Evolutionary conservation across 2,797 vertebrate genomes (phyloP).

Genomic region (Etheostoma nigrum): DNA sequence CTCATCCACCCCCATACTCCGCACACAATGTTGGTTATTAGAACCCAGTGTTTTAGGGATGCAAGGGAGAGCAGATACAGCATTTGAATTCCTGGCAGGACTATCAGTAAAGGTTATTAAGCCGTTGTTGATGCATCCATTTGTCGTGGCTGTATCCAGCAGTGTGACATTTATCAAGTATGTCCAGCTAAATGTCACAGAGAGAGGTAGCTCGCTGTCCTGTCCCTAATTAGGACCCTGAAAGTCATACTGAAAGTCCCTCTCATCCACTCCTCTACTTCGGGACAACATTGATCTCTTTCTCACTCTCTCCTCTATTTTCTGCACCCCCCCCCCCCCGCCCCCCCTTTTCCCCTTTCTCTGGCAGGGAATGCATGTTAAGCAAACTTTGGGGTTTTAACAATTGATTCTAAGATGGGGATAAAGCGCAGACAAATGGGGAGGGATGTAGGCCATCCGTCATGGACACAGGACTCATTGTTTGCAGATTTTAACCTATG

Average conservation of each 20-base stretch:
- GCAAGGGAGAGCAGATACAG: slow-evolving; percentile 70
- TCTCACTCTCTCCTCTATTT: slow-evolving; percentile 51
- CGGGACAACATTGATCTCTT: slow-evolving; percentile 82
- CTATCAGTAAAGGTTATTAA: slow-evolving; percentile 90
- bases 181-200: slow-evolving; percentile 88
- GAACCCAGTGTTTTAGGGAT: slow-evolving; percentile 75
- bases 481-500: slow-evolving; percentile 89
- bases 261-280: slow-evolving; percentile 79
- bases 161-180: slow-evolving; percentile 90
- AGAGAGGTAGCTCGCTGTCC: slow-evolving; percentile 82
- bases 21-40: slow-evolving; percentile 73
- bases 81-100: slow-evolving; percentile 86
- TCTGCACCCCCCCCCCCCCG: slow-evolving; percentile 9
- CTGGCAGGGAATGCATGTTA: slow-evolving; percentile 82
- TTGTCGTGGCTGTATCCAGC: slow-evolving; percentile 83
- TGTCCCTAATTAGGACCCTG: slow-evolving; percentile 89
- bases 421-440: slow-evolving; percentile 89
- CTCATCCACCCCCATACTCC: slow-evolving; percentile 34
- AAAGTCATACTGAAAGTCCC: slow-evolving; percentile 84
- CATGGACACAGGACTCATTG: slow-evolving; percentile 81
- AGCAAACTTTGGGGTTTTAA: slow-evolving; percentile 86
- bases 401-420: slow-evolving; percentile 85
- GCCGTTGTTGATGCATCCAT: slow-evolving; percentile 86
- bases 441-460: slow-evolving; percentile 86
- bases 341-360: not conserved